These are phyloP conservation scores for Mylabris sibirica DNA, from an alignment of 2,888 invertebrate genomes.

Conservation along the genomic window DNA sequence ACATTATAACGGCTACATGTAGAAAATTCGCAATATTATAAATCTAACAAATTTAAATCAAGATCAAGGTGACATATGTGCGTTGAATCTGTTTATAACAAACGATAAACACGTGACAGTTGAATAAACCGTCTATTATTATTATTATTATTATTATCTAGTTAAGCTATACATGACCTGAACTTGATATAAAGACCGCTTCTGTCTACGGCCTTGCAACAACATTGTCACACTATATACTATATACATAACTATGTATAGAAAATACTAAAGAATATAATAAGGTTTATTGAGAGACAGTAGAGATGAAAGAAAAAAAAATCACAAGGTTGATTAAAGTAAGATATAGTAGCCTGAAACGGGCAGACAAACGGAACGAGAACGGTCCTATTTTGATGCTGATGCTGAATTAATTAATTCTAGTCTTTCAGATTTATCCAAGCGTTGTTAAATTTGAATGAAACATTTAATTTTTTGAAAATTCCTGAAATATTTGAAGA, in stretches of 20 bases:
- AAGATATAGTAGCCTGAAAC: background rate
- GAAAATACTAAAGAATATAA: background rate
- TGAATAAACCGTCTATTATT: slow-evolving; percentile 39
- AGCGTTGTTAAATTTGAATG: no score
- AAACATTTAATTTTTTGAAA: background rate
- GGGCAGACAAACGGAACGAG: background rate
- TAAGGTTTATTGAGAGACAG: slow-evolving; percentile 20
- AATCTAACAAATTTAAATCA: slow-evolving; percentile 32
- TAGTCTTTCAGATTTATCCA: no score
- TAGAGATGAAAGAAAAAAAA: background rate
- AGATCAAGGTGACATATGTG: slow-evolving; percentile 36
- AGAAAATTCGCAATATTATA: slow-evolving; percentile 24
- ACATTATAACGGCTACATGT: background rate
- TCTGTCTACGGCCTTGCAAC: slow-evolving; percentile 39
- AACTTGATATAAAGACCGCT: slow-evolving; percentile 34
- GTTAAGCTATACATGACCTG: slow-evolving; percentile 41
- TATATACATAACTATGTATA: background rate
- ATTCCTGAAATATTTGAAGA: background rate
- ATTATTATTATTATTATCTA: slow-evolving; percentile 38
- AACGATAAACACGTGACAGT: slow-evolving; percentile 31
- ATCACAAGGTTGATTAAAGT: no score
- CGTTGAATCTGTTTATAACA: slow-evolving; percentile 34
- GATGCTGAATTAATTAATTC: no score
- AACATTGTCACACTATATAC: slow-evolving; percentile 16
- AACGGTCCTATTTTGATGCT: no score